Base-by-base conservation (phyloP, 92 coral and sea anemone genomes). In the Epizoanthus stellaris region DNA sequence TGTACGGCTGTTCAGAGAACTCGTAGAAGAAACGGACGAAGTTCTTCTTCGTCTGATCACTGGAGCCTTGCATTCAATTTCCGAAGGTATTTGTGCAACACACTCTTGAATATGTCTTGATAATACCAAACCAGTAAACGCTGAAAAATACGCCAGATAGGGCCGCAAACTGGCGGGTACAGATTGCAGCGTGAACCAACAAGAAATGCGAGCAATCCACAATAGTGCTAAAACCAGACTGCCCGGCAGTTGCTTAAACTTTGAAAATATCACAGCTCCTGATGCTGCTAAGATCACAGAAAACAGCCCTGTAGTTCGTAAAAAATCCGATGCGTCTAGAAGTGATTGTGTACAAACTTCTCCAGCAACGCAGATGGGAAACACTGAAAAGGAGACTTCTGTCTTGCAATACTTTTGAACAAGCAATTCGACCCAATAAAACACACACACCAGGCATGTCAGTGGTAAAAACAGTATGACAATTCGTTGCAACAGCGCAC, bases 361-460 rank as follows among this genome's bases (percentile, higher is more conserved):
- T 87, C 98, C 95, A 34, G 90, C 82, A 68, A 92, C 91, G 89
- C 98, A 97, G 80, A 93, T 92, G 85, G 99, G 99, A 88, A 95
- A 93, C 65, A 93, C 91, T 62, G 89, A 95, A 43, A 92, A 87
- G 40, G 99, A 95, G 69, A 95, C 93, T 80, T 92, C 92, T 61
- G 92, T 93, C 84, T 94, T 90, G 87, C 98, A 93, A 86, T 97
- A 97, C 76, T 94, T 97, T 75, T 97, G 99, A 73, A 97, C 95
- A 47, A 95, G 93, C 58, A 97, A 91, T 84, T 95, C 95, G 80
- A 92, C 95, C 99, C 99, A 97, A 84, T 94, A 97, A 74, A 97
- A 97, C 23, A 97, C 98, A 74, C 98, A 97, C 85, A 92, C 91
- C 65, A 95, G 85, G 80, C 98, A 95, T 72, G 91, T 80, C 43